Evolutionary conservation across 2,888 invertebrate species (phyloP).

Genomic region (Oscheius sp.): DNA sequence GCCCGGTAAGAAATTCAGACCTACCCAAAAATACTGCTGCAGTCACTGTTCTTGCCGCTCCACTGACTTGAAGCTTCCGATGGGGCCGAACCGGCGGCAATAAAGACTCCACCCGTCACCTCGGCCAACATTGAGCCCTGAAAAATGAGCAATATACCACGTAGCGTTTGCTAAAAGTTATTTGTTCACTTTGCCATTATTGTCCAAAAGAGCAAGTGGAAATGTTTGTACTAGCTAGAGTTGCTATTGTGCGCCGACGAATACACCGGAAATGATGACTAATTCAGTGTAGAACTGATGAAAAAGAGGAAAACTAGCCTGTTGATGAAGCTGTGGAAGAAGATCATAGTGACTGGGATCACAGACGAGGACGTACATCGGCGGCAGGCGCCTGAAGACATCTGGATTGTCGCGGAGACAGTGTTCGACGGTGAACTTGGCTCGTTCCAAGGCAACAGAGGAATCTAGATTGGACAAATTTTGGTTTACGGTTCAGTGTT

Average conservation of each 20-base stretch:
- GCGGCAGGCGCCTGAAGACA: slow-evolving; percentile 27
- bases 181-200: not conserved
- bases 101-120: slow-evolving; percentile 26
- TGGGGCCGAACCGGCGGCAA: slow-evolving; percentile 26
- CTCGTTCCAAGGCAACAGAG: slow-evolving; percentile 20
- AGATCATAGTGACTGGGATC: slow-evolving; percentile 48
- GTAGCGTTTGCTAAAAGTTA: no score
- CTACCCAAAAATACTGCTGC: slow-evolving; percentile 38
- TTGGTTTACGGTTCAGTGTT: no score
- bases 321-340: slow-evolving; percentile 48
- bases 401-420: slow-evolving; percentile 14
- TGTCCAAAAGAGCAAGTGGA: not conserved
- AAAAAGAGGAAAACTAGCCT: slow-evolving; percentile 22
- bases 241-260: no score
- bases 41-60: slow-evolving; percentile 32
- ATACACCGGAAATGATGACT: slow-evolving; percentile 14
- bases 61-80: slow-evolving; percentile 27
- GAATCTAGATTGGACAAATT: slow-evolving; percentile 28
- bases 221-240: slow-evolving; percentile 13
- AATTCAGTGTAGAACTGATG: slow-evolving; percentile 1
- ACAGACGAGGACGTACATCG: slow-evolving; percentile 47
- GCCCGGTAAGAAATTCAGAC: not conserved
- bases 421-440: slow-evolving; percentile 14
- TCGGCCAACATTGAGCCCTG: slow-evolving; percentile 33
- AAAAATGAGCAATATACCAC: not conserved